Percentiles rank a stretch among this genome's conserved stretches.
Conservation (phyloP, 2,797 vertebrate genomes). For the Taeniopygia guttata region DNA sequence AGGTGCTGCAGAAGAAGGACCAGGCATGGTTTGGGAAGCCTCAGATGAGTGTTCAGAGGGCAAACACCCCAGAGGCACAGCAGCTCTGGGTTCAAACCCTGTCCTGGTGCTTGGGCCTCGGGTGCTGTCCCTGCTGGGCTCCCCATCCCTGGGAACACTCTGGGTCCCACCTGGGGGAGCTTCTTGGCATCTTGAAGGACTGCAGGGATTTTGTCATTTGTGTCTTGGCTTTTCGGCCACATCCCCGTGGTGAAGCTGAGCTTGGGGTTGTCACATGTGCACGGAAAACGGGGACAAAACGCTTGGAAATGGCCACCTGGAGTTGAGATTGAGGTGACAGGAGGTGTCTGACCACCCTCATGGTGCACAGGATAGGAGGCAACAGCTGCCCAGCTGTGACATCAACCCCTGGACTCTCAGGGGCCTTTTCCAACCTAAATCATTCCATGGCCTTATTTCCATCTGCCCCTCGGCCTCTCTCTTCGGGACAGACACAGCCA, state of each 20-base stretch:
- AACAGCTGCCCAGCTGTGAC: neutral
- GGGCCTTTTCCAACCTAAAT: neutral
- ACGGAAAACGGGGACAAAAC: neutral
- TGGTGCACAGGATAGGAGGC: accelerated
- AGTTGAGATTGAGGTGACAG: accelerated
- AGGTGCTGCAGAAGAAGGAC: neutral
- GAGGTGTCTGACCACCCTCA: accelerated
- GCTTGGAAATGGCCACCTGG: accelerated
- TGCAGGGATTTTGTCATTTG: accelerated
- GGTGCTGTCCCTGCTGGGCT: neutral
- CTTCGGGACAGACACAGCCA: neutral
- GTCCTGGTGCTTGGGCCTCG: accelerated
- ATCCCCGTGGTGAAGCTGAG: accelerated
- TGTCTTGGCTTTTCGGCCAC: accelerated
- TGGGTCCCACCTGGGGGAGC: accelerated
- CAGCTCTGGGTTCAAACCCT: neutral
- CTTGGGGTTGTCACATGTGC: accelerated
- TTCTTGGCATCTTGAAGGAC: accelerated
- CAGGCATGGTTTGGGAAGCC: accelerated
- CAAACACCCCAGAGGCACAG: accelerated
- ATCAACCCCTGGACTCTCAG: neutral
- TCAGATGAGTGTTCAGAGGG: accelerated
- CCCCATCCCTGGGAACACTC: neutral
- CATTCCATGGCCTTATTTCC: neutral
- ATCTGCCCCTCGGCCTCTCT: neutral